Evolutionary conservation across 1,140 invertebrate species (phyloP).

Genomic region (Halictus rubicundus): DNA sequence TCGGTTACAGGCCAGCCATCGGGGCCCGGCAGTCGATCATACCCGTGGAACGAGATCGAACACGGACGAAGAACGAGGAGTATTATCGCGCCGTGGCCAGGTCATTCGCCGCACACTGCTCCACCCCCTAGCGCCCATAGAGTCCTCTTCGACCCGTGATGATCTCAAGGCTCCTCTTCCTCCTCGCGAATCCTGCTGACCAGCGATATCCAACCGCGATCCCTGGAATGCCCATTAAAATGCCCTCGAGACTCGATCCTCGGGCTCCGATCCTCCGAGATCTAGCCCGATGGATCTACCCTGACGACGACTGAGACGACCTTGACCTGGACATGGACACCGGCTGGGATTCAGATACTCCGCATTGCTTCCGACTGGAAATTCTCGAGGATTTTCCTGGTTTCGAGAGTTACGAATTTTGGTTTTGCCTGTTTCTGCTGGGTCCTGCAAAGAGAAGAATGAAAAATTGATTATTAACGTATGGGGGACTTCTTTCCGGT

Average conservation of each 20-base stretch:
- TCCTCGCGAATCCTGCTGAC: slow-evolving; percentile 39
- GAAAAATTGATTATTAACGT: no score
- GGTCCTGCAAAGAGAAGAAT: no score
- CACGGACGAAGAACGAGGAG: not conserved
- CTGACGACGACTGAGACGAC: not conserved
- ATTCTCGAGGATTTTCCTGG: no score
- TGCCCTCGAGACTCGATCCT: no score
- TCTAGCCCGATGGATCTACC: slow-evolving; percentile 11
- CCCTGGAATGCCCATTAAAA: slow-evolving; percentile 53
- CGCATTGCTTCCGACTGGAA: not conserved
- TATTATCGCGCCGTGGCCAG: slow-evolving; percentile 34
- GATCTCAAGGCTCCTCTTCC: slow-evolving; percentile 44
- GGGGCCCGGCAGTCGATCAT: slow-evolving; percentile 48
- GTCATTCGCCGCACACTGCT: slow-evolving; percentile 36
- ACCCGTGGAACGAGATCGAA: not conserved
- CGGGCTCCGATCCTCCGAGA: slow-evolving; percentile 13
- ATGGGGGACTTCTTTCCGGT: no score
- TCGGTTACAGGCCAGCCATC: slow-evolving; percentile 6
- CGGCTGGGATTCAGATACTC: not conserved
- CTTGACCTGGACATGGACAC: not conserved
- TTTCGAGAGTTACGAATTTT: no score
- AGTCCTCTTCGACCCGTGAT: slow-evolving; percentile 17
- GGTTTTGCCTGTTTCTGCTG: no score
- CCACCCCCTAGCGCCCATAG: slow-evolving; percentile 45
- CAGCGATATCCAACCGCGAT: slow-evolving; percentile 53